phyloP scores from a whole-genome alignment of 2,797 vertebrate genomes.

The Myotis vivesi region DNA sequence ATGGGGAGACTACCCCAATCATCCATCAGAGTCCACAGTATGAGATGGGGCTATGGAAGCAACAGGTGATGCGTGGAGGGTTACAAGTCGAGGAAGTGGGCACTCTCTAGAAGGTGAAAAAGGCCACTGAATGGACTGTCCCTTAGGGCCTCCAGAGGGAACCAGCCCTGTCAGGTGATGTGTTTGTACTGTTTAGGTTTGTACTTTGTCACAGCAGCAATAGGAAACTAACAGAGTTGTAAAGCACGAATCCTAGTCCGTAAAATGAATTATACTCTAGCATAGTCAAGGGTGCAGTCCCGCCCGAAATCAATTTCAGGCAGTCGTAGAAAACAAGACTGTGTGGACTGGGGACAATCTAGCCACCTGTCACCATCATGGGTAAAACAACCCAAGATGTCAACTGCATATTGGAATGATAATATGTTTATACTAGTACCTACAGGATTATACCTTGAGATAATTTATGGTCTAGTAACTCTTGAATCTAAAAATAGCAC shows the following conservation, averaged over 20 bases:
- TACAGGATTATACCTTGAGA: background rate
- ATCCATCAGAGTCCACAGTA: background rate
- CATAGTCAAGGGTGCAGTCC: background rate
- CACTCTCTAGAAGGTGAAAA: background rate
- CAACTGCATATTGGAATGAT: background rate
- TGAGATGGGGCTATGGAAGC: background rate
- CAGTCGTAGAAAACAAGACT: background rate
- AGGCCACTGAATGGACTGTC: background rate
- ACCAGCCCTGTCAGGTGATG: background rate
- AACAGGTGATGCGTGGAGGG: background rate
- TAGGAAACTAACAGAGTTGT: background rate
- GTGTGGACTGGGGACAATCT: background rate
- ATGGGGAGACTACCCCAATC: background rate
- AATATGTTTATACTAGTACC: background rate
- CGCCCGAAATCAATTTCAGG: no score
- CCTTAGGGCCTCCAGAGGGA: background rate
- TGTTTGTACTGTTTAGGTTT: background rate
- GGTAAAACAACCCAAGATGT: background rate
- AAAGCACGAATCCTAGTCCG: background rate
- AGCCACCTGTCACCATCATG: background rate
- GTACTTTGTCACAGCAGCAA: background rate
- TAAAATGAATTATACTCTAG: background rate
- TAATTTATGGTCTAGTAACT: background rate
- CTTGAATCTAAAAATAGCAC: constrained; percentile 12
- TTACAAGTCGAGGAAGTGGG: background rate